Conservation (phyloP, 1,140 invertebrate species). For the Plectus sambesii region DNA sequence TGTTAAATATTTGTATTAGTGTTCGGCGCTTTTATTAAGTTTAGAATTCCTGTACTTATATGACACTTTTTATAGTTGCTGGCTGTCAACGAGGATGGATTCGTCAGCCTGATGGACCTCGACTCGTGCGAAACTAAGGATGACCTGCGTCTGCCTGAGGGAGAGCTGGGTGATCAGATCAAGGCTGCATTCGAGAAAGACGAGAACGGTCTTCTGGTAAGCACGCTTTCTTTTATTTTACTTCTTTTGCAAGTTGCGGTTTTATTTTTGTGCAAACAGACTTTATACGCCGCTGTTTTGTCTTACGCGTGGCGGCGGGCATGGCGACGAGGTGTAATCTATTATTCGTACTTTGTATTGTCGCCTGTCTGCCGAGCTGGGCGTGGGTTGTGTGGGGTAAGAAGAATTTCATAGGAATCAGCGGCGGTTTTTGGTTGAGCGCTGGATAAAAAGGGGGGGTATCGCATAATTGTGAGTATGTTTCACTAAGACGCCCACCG, state of each 20-base stretch:
- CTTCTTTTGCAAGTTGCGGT: conserved; percentile 7
- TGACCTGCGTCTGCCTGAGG: conserved; percentile 33
- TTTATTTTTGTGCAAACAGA: neutral
- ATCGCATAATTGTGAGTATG: too few species aligned
- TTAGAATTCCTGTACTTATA: neutral
- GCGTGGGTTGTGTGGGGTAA: neutral
- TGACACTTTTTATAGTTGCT: conserved; percentile 31
- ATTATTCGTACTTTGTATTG: neutral
- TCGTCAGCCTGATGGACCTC: conserved; percentile 37
- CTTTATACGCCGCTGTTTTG: too few species aligned
- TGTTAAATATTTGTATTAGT: neutral
- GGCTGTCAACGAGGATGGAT: conserved; percentile 41
- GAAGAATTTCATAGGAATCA: neutral
- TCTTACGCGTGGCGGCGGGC: too few species aligned
- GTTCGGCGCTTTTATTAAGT: neutral
- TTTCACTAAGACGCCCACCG: too few species aligned
- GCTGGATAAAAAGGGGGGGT: too few species aligned
- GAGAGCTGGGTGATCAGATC: conserved; percentile 37
- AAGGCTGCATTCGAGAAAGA: conserved; percentile 43
- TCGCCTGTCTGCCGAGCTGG: neutral
- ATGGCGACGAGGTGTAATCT: too few species aligned
- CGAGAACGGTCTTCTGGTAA: conserved; percentile 28
- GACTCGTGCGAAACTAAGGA: conserved; percentile 41
- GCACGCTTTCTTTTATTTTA: too few species aligned
- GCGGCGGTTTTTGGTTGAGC: too few species aligned